Conservation (phyloP, 2,113 vertebrate genomes). For the Oryzias celebensis region DNA sequence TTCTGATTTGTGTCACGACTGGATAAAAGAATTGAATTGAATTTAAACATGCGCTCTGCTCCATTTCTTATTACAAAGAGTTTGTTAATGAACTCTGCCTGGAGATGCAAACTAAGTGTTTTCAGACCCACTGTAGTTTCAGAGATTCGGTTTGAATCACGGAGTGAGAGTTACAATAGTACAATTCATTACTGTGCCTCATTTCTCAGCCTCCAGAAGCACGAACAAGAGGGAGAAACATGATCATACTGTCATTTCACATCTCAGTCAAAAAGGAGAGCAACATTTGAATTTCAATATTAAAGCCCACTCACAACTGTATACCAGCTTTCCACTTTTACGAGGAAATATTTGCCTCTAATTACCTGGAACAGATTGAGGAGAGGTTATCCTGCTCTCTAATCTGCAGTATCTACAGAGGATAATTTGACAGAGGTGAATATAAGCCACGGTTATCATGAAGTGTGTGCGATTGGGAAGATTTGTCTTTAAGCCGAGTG, state of each 20-base stretch:
- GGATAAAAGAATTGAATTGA: background rate
- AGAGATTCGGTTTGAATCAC: slow-evolving; percentile 4
- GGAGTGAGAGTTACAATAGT: slow-evolving; percentile 8
- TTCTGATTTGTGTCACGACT: background rate
- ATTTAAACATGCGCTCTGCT: background rate
- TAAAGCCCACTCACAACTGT: slow-evolving; percentile 26
- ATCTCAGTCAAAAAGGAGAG: slow-evolving; percentile 13
- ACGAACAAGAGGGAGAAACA: slow-evolving; percentile 1
- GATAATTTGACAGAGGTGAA: slow-evolving; percentile 28
- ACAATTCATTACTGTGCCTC: slow-evolving; percentile 5
- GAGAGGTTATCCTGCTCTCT: slow-evolving; percentile 36
- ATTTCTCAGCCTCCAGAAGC: slow-evolving; percentile 1
- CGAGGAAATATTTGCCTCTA: slow-evolving; percentile 41
- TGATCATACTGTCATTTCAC: slow-evolving; percentile 9
- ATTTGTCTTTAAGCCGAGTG: too few species aligned
- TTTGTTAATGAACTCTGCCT: slow-evolving; percentile 1
- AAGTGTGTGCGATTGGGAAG: background rate
- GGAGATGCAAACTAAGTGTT: background rate
- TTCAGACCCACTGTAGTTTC: slow-evolving; percentile 7
- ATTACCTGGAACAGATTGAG: slow-evolving; percentile 52
- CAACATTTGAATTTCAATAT: slow-evolving; percentile 24
- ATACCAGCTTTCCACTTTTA: slow-evolving; percentile 24
- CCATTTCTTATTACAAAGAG: background rate
- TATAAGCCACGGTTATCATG: slow-evolving; percentile 17
- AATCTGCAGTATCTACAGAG: slow-evolving; percentile 33